These are phyloP conservation scores for Boloria selene DNA, from an alignment of 2,888 invertebrate genomes.

Conservation along the genomic window DNA sequence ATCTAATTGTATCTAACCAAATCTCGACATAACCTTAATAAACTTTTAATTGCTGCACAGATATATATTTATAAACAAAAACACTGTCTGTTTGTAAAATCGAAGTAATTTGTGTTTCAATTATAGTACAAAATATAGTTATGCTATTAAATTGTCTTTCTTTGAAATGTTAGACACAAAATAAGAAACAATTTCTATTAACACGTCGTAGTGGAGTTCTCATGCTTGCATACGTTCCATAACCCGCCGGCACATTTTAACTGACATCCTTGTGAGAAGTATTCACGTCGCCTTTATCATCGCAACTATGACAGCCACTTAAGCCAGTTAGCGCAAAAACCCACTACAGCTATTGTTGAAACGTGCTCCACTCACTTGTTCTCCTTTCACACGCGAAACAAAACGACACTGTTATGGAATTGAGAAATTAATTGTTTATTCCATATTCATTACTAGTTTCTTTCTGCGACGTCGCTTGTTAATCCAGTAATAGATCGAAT, in stretches of 20 bases:
- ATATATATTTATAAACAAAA: too few species aligned
- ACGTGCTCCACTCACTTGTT: conserved; percentile 20
- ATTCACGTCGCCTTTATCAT: conserved; percentile 1
- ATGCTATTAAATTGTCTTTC: too few species aligned
- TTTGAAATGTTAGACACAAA: too few species aligned
- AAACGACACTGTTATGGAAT: conserved; percentile 29
- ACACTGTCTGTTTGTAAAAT: too few species aligned
- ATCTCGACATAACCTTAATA: too few species aligned
- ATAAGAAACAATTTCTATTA: too few species aligned
- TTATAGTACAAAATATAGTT: too few species aligned
- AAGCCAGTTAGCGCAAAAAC: conserved; percentile 19
- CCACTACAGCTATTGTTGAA: not conserved
- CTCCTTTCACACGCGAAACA: conserved; percentile 31
- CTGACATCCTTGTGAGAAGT: not conserved
- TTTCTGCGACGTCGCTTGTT: not conserved
- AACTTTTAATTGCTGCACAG: too few species aligned
- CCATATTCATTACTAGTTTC: conserved; percentile 17
- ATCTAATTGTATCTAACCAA: not conserved
- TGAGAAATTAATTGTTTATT: conserved; percentile 20
- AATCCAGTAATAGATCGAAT: too few species aligned
- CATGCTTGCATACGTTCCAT: not conserved
- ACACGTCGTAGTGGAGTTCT: too few species aligned
- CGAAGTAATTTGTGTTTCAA: too few species aligned
- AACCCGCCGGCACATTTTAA: not conserved
- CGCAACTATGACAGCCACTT: conserved; percentile 9